These are phyloP conservation scores for Lycocorax pyrrhopterus DNA, from an alignment of 2,113 vertebrate species.

Conservation along the genomic window DNA sequence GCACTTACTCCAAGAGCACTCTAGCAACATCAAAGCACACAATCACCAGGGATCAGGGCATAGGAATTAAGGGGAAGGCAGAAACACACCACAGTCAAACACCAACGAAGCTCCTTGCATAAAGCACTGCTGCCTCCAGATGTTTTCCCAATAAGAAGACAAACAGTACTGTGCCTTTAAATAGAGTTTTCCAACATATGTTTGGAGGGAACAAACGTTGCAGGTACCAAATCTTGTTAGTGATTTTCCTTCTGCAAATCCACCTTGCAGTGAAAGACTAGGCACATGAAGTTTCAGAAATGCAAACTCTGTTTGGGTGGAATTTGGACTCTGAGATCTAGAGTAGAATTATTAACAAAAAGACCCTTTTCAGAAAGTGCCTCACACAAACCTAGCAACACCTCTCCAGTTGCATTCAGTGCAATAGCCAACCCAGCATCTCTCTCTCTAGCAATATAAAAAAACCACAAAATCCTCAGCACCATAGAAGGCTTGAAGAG, in stretches of 20 bases:
- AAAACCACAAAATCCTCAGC: background rate
- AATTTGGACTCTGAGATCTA: background rate
- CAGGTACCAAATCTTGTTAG: background rate
- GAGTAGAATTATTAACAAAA: background rate
- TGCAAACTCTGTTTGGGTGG: background rate
- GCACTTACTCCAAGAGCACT: background rate
- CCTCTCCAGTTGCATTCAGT: background rate
- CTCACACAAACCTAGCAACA: background rate
- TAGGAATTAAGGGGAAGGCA: background rate
- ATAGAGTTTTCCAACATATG: background rate
- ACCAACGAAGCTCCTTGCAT: background rate
- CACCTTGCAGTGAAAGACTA: background rate
- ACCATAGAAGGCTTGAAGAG: background rate
- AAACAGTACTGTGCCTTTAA: background rate
- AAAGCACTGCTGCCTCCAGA: background rate
- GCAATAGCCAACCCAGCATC: background rate
- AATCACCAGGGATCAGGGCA: background rate
- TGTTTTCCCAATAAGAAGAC: background rate
- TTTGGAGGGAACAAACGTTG: background rate
- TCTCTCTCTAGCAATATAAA: background rate
- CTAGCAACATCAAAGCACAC: background rate
- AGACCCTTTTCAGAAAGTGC: background rate
- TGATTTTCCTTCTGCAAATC: background rate
- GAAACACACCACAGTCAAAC: background rate
- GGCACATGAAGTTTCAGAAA: background rate